Percentiles rank a stretch among this genome's conserved stretches.
Conservation (phyloP, 2,797 vertebrate species). For the Carapus acus region DNA sequence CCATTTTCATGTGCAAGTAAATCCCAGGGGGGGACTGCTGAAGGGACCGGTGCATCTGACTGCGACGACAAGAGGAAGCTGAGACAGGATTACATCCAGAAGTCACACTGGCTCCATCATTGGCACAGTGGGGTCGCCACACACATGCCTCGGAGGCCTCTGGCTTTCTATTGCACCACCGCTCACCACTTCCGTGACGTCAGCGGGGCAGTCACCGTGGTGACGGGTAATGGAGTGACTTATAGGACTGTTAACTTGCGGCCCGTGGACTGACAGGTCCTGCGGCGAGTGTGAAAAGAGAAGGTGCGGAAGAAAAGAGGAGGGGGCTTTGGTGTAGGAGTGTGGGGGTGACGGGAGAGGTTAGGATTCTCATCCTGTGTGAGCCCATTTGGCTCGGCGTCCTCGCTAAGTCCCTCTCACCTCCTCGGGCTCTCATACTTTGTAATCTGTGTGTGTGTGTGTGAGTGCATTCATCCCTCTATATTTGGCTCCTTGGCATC, state of each 20-base stretch:
- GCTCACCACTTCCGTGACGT: conserved; percentile 30
- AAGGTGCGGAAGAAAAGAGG: conserved; percentile 37
- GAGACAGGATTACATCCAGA: conserved; percentile 30
- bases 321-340: conserved; percentile 44
- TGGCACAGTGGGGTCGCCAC: conserved; percentile 11
- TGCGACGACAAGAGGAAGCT: neutral
- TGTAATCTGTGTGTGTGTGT: too few species aligned
- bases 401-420: conserved; percentile 8
- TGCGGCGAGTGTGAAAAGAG: conserved; percentile 49
- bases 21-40: neutral
- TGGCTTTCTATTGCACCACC: conserved; percentile 23
- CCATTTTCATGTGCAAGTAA: too few species aligned
- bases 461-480: too few species aligned
- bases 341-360: neutral
- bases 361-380: conserved; percentile 44
- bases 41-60: neutral
- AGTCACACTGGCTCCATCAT: conserved; percentile 18
- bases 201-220: conserved; percentile 46
- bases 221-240: conserved; percentile 46
- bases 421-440: neutral
- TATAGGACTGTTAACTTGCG: conserved; percentile 63
- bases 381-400: conserved; percentile 36
- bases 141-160: conserved; percentile 14
- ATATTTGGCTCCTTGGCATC: too few species aligned
- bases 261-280: conserved; percentile 25